Conservation (phyloP, 2,888 invertebrate species). For the Chrysolina oricalcia region DNA sequence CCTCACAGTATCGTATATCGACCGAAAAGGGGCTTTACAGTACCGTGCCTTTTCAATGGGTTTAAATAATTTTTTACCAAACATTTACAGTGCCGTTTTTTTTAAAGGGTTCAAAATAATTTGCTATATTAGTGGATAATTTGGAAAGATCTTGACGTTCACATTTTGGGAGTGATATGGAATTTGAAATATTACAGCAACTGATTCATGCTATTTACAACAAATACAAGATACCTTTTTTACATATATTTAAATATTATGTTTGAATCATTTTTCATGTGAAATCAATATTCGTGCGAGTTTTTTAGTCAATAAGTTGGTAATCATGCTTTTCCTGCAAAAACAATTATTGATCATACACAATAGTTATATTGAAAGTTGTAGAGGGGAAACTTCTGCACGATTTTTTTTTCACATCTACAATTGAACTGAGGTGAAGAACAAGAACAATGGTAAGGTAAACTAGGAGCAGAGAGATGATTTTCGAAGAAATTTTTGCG, state of each 20-base stretch:
- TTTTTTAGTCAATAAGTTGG: neutral
- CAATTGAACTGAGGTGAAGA: neutral
- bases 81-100: neutral
- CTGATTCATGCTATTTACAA: neutral
- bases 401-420: neutral
- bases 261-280: neutral
- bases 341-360: neutral
- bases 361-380: neutral
- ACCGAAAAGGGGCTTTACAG: neutral
- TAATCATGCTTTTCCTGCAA: neutral
- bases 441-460: too few species aligned
- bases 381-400: neutral
- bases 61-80: neutral
- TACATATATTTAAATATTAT: too few species aligned
- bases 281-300: neutral
- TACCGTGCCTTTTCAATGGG: neutral
- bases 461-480: too few species aligned
- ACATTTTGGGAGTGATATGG: constrained; percentile 1
- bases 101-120: neutral
- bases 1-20: neutral
- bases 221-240: neutral
- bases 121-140: neutral
- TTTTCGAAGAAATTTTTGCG: too few species aligned
- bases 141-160: neutral
- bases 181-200: neutral